These are phyloP conservation scores for Pionites leucogaster DNA, from an alignment of 2,113 vertebrate genomes.

Conservation along the genomic window DNA sequence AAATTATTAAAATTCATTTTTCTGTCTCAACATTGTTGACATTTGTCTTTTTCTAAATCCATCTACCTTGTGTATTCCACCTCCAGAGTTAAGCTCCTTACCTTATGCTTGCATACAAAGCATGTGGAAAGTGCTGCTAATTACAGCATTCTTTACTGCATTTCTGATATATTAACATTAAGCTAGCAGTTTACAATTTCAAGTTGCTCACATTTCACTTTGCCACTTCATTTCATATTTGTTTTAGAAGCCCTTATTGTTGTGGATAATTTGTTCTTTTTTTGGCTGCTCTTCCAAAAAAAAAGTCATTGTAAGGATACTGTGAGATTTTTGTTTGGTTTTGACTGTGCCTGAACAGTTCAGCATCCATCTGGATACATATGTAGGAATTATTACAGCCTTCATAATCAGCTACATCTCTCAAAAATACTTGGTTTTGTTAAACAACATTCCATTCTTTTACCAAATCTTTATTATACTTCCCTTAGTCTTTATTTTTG, in stretches of 20 bases:
- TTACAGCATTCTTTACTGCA: background rate
- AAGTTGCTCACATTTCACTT: background rate
- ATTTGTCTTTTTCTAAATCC: background rate
- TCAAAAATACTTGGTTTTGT: background rate
- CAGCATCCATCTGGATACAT: background rate
- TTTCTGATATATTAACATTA: background rate
- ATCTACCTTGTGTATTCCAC: background rate
- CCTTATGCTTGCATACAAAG: background rate
- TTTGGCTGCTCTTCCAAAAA: background rate
- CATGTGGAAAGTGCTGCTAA: rapidly evolving
- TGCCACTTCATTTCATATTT: background rate
- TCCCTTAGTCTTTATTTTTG: background rate
- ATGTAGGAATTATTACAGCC: background rate
- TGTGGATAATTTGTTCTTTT: background rate
- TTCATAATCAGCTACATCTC: background rate
- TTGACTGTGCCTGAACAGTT: background rate
- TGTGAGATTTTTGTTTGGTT: background rate
- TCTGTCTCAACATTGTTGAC: background rate
- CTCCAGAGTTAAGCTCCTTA: background rate
- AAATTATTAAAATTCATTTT: background rate
- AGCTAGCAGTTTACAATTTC: background rate
- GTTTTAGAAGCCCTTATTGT: background rate
- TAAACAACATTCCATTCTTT: background rate
- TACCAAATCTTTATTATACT: background rate
- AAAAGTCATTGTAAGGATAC: background rate